Conservation (phyloP, 2,113 vertebrate species). For the Mustela nigripes region DNA sequence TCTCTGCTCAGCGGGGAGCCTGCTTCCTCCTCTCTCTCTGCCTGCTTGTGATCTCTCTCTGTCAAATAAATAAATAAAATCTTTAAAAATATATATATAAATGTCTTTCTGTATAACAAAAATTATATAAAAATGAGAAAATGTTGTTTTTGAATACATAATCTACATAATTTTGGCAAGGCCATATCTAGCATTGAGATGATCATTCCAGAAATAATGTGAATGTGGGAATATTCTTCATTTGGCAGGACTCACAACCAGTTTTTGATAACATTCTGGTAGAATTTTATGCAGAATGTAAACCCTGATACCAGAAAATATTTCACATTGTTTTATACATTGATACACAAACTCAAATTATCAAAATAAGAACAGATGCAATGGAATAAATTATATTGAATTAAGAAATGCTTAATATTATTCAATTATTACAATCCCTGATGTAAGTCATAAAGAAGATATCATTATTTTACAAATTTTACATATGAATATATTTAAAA, state of each 20-base stretch:
- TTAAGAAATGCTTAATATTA: background rate
- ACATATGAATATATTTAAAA: background rate
- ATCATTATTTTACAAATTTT: background rate
- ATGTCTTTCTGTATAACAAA: background rate
- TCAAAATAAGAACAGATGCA: background rate
- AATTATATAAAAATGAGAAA: background rate
- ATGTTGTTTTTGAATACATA: background rate
- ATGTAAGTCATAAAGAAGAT: background rate
- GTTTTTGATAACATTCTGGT: slow-evolving; percentile 8
- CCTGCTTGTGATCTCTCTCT: too few species aligned
- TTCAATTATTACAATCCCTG: background rate
- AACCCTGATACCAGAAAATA: slow-evolving; percentile 18
- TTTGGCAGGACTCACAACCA: background rate
- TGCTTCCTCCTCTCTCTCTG: too few species aligned
- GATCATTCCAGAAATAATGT: slow-evolving; percentile 17
- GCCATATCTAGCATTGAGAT: background rate
- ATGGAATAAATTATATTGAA: background rate
- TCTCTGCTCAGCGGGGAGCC: too few species aligned
- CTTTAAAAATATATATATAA: too few species aligned
- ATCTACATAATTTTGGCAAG: background rate
- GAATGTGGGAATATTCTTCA: background rate
- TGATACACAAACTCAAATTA: background rate
- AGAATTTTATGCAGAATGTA: slow-evolving; percentile 11
- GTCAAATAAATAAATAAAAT: too few species aligned
- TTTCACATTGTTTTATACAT: background rate